Base-by-base conservation (phyloP, 2,797 vertebrate species). In the Chaetodon trifasciatus region DNA sequence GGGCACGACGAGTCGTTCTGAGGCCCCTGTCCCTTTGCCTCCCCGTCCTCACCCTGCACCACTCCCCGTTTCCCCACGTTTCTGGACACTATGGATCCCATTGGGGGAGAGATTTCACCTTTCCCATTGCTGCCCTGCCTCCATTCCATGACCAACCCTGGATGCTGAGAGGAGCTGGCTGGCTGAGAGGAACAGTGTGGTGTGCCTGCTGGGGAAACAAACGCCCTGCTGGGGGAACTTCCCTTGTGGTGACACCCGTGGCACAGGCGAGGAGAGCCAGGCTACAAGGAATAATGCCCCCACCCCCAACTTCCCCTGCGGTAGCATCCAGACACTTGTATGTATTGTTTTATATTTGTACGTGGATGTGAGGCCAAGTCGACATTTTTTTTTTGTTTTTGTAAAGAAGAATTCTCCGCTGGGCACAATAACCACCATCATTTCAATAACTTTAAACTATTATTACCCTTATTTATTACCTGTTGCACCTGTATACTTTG, bases 271-370 rank as follows among this genome's bases (percentile, higher is more conserved):
- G 79, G 87, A 91, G 83, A 83, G 77, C 79, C 53, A 88, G 84
- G 83, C 83, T 79, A 60, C 53, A 77, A 81, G 82, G 84, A 87
- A 55, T 74, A 85, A 73, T 32, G 10, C 61, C 64, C 76, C 72
- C 32, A 11, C 3, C 64, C 63, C 74, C 55, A 49, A 35, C 35
- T 60, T 53, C 69, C 79, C 83, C 60, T 64, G 81, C 81, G 74
- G 89, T 92, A 92, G 93, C 96, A 95, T 97, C 97, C 95, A 96
- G 96, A 96, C 96, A 97, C 96, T 97, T 97, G 97, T 98, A 97
- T 96, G 96, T 98, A 97, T 98, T 97, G 97, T 99, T 99, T 99
- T 98, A 96, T 98, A 98, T 97, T 98, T 96, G 97, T 98, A 97
- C 91, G 97, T 99, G 97, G 97, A 97, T 97, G 97, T 99, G 96